Percentiles rank a stretch among this genome's conserved stretches.
These are phyloP conservation scores for Ephestia elutella DNA, from an alignment of 1,140 invertebrate genomes.

Conservation along the genomic window DNA sequence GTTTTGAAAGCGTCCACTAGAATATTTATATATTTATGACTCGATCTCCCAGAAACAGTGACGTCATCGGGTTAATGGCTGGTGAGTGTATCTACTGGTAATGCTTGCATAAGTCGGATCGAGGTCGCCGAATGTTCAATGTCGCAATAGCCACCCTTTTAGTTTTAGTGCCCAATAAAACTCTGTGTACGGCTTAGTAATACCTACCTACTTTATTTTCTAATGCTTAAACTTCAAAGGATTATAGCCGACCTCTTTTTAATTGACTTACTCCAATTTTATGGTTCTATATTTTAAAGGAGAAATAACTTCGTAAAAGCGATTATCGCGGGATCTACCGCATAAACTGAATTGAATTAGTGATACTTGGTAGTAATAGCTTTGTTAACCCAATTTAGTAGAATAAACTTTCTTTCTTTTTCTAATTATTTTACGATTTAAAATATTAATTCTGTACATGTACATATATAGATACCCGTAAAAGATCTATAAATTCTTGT, in stretches of 20 bases:
- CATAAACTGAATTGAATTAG: too few relatives aligned
- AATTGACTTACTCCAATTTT: slow-evolving; percentile 8
- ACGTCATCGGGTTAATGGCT: slow-evolving; percentile 4
- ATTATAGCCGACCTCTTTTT: slow-evolving; percentile 9
- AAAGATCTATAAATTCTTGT: too few relatives aligned
- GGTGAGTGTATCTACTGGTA: slow-evolving; percentile 4
- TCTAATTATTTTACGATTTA: too few relatives aligned
- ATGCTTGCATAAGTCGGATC: slow-evolving; percentile 27
- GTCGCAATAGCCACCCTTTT: slow-evolving; percentile 62
- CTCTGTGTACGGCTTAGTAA: slow-evolving; percentile 36
- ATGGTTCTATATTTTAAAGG: background rate
- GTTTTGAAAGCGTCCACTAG: background rate
- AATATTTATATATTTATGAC: background rate
- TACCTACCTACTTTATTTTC: slow-evolving; percentile 36
- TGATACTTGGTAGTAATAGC: too few relatives aligned
- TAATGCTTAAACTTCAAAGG: slow-evolving; percentile 22
- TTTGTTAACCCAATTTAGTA: slow-evolving; percentile 7
- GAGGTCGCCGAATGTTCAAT: slow-evolving; percentile 44
- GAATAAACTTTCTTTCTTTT: too few relatives aligned
- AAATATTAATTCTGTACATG: too few relatives aligned
- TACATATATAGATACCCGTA: too few relatives aligned
- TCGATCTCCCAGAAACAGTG: background rate
- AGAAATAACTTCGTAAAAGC: too few relatives aligned
- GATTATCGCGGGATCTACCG: too few relatives aligned
- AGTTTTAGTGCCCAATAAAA: slow-evolving; percentile 63